phyloP scores from a whole-genome alignment of 2,797 vertebrate species.

The Myripristis jacobus region DNA sequence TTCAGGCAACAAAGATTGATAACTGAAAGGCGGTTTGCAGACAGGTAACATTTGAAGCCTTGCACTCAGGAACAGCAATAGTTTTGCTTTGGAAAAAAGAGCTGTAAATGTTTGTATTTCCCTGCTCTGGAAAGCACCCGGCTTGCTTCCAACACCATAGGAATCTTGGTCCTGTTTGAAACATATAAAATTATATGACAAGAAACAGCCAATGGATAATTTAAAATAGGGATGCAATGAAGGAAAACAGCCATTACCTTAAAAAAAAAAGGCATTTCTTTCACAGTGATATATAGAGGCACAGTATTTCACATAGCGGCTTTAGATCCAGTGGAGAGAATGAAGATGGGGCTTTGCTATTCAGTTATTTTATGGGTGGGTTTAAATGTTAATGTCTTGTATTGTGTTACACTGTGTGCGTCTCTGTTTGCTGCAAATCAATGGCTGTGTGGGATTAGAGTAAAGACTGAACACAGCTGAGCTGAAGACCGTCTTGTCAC shows the following conservation, averaged over 20 bases:
- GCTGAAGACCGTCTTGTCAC: constrained; percentile 48
- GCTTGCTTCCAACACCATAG: constrained; percentile 4
- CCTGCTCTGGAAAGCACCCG: constrained; percentile 37
- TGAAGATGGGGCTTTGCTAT: constrained; percentile 4
- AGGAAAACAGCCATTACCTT: not conserved
- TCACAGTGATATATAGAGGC: not conserved
- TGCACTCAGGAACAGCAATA: constrained; percentile 29
- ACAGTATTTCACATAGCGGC: not conserved
- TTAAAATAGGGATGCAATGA: constrained; percentile 15
- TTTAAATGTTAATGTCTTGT: constrained; percentile 44
- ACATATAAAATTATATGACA: constrained; percentile 22
- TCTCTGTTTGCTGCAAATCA: constrained; percentile 26
- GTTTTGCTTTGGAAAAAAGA: constrained; percentile 42
- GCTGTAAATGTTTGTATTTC: constrained; percentile 29
- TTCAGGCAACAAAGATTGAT: constrained; percentile 18
- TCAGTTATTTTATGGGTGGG: constrained; percentile 23
- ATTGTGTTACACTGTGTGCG: constrained; percentile 21
- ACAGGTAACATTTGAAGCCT: constrained; percentile 40
- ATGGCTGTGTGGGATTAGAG: constrained; percentile 34
- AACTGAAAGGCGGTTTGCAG: constrained; percentile 20
- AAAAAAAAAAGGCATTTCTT: constrained; percentile 8
- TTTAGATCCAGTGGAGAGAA: constrained; percentile 7
- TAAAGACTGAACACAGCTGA: constrained; percentile 20
- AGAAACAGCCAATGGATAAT: constrained; percentile 25
- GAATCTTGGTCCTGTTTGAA: constrained; percentile 49